Conservation (phyloP, 2,888 invertebrate species). For the Achlya flavicornis region DNA sequence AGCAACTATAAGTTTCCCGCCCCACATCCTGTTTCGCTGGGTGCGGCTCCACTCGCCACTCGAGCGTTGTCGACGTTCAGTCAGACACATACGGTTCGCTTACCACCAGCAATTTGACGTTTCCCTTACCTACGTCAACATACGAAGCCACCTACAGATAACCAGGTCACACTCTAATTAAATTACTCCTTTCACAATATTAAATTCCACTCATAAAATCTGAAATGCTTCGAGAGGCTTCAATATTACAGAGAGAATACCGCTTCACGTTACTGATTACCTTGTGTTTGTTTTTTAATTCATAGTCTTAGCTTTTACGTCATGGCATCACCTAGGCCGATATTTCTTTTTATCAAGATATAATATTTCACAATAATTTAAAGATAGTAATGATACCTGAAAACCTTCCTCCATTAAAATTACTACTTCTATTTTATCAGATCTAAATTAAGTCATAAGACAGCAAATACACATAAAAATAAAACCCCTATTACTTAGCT, state of each 20-base stretch:
- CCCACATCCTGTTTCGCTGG: constrained; percentile 45
- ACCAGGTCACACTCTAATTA: constrained; percentile 21
- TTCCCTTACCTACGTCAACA: constrained; percentile 33
- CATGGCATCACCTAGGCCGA: no score
- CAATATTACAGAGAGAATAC: constrained; percentile 30
- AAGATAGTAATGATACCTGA: no score
- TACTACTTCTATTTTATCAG: no score
- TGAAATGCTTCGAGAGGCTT: constrained; percentile 23
- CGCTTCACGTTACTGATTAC: constrained; percentile 40
- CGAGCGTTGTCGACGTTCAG: constrained; percentile 26
- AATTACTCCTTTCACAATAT: constrained; percentile 13
- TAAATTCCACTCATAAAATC: constrained; percentile 15
- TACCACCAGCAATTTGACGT: constrained; percentile 36
- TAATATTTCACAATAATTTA: no score
- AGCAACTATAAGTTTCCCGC: constrained; percentile 33
- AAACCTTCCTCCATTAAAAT: no score
- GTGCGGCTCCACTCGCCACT: constrained; percentile 27
- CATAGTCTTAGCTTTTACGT: constrained; percentile 20
- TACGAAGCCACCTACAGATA: constrained; percentile 20
- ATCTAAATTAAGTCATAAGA: not conserved
- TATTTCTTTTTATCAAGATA: no score
- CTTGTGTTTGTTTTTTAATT: constrained; percentile 13
- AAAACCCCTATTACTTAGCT: no score
- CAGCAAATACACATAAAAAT: no score
- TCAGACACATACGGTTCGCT: constrained; percentile 26